These are phyloP conservation scores for Syngnathus rostellatus DNA, from an alignment of 2,797 vertebrate genomes.

Conservation along the genomic window DNA sequence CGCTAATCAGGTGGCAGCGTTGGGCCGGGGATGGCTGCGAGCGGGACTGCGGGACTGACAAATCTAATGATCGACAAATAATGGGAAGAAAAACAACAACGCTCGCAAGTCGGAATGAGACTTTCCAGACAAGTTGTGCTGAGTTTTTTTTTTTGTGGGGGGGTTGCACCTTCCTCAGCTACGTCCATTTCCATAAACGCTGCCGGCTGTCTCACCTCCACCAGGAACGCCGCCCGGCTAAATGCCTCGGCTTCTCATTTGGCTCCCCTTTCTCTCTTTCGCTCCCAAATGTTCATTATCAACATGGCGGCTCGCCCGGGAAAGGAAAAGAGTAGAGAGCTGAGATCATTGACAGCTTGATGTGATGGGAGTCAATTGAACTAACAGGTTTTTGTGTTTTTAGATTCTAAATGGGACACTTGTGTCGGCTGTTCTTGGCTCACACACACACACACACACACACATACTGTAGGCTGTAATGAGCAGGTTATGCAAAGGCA, in stretches of 20 bases:
- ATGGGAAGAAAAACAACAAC: constrained; percentile 13
- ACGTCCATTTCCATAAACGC: constrained; percentile 78
- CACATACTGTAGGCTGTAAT: constrained; percentile 61
- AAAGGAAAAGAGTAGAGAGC: constrained; percentile 66
- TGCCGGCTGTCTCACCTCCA: constrained; percentile 74
- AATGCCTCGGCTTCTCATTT: constrained; percentile 74
- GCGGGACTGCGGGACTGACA: constrained; percentile 43
- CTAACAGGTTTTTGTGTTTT: constrained; percentile 79
- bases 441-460: constrained; percentile 37
- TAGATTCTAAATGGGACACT: constrained; percentile 75
- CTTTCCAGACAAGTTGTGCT: constrained; percentile 13
- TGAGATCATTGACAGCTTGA: constrained; percentile 83
- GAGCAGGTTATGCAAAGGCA: constrained; percentile 75
- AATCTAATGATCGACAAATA: constrained; percentile 56
- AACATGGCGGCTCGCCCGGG: constrained; percentile 67
- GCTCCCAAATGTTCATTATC: constrained; percentile 68
- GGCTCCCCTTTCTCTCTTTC: constrained; percentile 30
- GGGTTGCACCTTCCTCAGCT: constrained; percentile 56
- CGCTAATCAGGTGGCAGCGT: constrained; percentile 59
- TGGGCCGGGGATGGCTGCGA: constrained; percentile 55
- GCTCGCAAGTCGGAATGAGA: constrained; percentile 2
- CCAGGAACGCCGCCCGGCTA: constrained; percentile 73
- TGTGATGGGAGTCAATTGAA: constrained; percentile 81
- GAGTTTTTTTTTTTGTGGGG: constrained; percentile 38
- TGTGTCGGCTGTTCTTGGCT: constrained; percentile 62